Conservation (phyloP, 2,797 vertebrate genomes). For the Danio aesculapii region DNA sequence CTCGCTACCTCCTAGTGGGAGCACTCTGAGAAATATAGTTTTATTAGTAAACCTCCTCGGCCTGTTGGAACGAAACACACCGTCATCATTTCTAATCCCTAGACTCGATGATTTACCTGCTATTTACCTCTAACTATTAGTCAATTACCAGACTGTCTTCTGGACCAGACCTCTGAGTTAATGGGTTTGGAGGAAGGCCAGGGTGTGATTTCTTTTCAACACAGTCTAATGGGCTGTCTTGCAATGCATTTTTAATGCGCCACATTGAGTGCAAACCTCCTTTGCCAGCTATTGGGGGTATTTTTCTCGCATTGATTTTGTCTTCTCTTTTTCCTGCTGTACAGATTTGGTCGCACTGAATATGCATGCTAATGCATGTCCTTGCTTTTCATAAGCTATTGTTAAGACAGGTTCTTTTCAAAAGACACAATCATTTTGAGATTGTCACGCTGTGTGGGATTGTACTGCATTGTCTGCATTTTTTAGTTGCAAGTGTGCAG, state of each 20-base stretch:
- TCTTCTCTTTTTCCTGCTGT: slow-evolving; percentile 59
- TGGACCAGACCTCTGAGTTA: slow-evolving; percentile 69
- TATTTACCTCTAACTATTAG: slow-evolving; percentile 76
- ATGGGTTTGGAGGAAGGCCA: slow-evolving; percentile 76
- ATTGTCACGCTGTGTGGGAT: background rate
- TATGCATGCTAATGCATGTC: slow-evolving; percentile 61
- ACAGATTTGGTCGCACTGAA: slow-evolving; percentile 50
- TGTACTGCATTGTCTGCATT: background rate
- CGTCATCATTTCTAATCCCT: slow-evolving; percentile 48
- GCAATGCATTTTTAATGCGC: slow-evolving; percentile 75
- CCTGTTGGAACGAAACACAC: slow-evolving; percentile 13
- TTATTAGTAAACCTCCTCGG: slow-evolving; percentile 43
- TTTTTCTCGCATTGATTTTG: slow-evolving; percentile 71
- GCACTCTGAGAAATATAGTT: slow-evolving; percentile 28
- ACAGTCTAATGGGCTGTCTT: slow-evolving; percentile 76
- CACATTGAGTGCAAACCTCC: slow-evolving; percentile 61
- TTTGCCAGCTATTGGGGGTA: slow-evolving; percentile 63
- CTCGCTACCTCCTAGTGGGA: slow-evolving; percentile 18
- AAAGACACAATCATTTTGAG: background rate
- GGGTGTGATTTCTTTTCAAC: slow-evolving; percentile 75
- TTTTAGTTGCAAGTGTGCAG: background rate
- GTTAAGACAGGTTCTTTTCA: slow-evolving; percentile 5
- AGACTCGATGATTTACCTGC: slow-evolving; percentile 69
- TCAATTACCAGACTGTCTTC: slow-evolving; percentile 76
- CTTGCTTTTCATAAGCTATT: slow-evolving; percentile 55